These are phyloP conservation scores for Homarus americanus DNA, from an alignment of 1,140 invertebrate species.

Conservation along the genomic window DNA sequence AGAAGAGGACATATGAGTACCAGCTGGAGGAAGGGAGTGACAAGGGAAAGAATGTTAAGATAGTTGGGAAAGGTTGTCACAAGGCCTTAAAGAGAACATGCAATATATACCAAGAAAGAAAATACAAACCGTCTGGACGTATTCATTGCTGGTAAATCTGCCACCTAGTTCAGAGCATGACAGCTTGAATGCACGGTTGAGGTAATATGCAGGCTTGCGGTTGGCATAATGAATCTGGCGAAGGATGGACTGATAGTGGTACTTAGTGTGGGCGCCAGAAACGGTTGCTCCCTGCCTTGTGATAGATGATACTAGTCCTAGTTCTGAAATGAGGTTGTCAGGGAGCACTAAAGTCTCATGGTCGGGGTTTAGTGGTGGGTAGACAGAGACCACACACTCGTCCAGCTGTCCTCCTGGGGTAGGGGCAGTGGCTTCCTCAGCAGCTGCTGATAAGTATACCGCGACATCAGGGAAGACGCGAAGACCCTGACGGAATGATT, in stretches of 20 bases:
- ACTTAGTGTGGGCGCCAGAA: conserved; percentile 89
- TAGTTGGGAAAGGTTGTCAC: no score
- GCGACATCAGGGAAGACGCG: conserved; percentile 89
- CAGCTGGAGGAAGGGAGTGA: no score
- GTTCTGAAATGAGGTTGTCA: conserved; percentile 85
- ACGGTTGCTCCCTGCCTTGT: conserved; percentile 91
- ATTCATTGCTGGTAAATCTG: conserved; percentile 95
- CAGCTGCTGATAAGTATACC: conserved; percentile 78
- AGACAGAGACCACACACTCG: conserved; percentile 93
- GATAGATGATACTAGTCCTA: conserved; percentile 87
- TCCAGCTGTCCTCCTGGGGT: conserved; percentile 83
- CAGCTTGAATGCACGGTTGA: conserved; percentile 96
- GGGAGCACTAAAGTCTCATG: conserved; percentile 91
- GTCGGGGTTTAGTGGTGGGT: conserved; percentile 95
- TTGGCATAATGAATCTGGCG: conserved; percentile 94
- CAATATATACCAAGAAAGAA: background rate
- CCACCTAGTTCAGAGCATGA: conserved; percentile 95
- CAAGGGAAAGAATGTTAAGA: no score
- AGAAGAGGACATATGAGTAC: no score
- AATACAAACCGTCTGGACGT: conserved; percentile 90
- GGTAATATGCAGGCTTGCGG: conserved; percentile 94
- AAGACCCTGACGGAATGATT: conserved; percentile 90
- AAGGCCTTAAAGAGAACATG: no score
- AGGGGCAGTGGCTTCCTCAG: conserved; percentile 75
- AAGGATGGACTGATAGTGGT: conserved; percentile 89